phyloP scores from a whole-genome alignment of 2,888 invertebrate species.

The Sesia apiformis region DNA sequence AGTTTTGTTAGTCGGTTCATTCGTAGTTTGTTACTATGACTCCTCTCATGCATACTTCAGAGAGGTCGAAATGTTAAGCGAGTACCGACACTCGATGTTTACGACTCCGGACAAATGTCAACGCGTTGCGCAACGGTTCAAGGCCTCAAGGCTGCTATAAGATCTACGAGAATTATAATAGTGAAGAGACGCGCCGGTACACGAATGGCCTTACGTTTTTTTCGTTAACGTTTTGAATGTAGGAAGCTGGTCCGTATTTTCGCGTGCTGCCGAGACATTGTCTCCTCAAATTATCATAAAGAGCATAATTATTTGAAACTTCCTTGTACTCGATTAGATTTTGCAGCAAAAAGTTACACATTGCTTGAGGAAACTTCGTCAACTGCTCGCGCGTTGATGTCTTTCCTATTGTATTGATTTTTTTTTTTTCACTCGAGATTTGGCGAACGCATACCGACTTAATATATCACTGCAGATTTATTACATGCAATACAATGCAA shows the following conservation, averaged over 20 bases:
- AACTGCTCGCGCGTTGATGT: constrained; percentile 18
- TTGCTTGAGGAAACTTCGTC: not conserved
- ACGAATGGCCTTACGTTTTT: constrained; percentile 30
- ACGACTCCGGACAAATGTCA: constrained; percentile 36
- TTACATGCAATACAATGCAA: no score
- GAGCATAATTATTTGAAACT: not conserved
- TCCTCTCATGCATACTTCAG: no score
- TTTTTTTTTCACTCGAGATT: not conserved
- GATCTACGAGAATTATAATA: constrained; percentile 13
- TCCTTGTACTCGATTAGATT: not conserved
- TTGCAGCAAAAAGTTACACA: not conserved
- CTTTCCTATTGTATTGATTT: constrained; percentile 13
- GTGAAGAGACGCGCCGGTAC: constrained; percentile 25
- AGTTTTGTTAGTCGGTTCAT: no score
- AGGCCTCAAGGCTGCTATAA: constrained; percentile 59
- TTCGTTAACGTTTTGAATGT: constrained; percentile 6
- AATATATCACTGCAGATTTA: no score
- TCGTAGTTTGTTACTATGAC: no score
- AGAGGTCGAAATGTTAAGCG: no score
- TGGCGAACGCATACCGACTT: no score
- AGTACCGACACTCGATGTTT: constrained; percentile 11
- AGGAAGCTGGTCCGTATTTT: constrained; percentile 1
- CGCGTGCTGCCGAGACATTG: not conserved
- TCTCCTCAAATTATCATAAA: not conserved
- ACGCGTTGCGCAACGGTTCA: constrained; percentile 55